These are phyloP conservation scores for Enteromius argenteus DNA, from an alignment of 2,797 vertebrate genomes.

Conservation along the genomic window DNA sequence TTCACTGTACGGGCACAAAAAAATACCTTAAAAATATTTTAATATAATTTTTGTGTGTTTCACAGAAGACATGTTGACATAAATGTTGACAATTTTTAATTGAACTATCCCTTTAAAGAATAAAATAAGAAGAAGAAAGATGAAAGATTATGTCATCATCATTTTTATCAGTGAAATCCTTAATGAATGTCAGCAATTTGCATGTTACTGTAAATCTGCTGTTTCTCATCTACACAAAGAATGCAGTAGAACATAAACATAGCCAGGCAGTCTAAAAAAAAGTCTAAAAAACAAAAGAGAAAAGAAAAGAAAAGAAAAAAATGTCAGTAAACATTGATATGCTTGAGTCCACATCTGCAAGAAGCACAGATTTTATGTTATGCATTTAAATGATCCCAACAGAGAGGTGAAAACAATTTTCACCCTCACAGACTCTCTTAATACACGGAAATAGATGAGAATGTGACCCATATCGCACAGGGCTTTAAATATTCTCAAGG, in stretches of 20 bases:
- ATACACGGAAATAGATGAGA: background rate
- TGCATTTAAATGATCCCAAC: conserved; percentile 32
- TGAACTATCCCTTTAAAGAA: background rate
- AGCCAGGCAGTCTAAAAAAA: too few relatives aligned
- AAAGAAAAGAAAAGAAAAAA: background rate
- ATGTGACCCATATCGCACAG: background rate
- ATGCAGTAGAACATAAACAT: background rate
- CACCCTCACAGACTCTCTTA: conserved; percentile 27
- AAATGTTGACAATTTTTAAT: background rate
- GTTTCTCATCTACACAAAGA: background rate
- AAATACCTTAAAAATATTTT: too few relatives aligned
- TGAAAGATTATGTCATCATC: background rate
- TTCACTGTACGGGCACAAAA: background rate
- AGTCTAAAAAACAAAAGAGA: background rate
- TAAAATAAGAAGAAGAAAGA: background rate
- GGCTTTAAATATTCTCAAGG: conserved; percentile 26
- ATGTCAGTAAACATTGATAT: conserved; percentile 2
- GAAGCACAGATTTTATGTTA: conserved; percentile 21
- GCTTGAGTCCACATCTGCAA: conserved; percentile 6
- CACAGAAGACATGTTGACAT: too few relatives aligned
- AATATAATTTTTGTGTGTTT: too few relatives aligned
- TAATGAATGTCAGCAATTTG: background rate
- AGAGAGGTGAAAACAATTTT: conserved; percentile 45
- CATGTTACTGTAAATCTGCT: background rate
- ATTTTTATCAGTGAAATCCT: background rate